Conservation (phyloP, 2,888 invertebrate species). For the Pyrgus malvae region DNA sequence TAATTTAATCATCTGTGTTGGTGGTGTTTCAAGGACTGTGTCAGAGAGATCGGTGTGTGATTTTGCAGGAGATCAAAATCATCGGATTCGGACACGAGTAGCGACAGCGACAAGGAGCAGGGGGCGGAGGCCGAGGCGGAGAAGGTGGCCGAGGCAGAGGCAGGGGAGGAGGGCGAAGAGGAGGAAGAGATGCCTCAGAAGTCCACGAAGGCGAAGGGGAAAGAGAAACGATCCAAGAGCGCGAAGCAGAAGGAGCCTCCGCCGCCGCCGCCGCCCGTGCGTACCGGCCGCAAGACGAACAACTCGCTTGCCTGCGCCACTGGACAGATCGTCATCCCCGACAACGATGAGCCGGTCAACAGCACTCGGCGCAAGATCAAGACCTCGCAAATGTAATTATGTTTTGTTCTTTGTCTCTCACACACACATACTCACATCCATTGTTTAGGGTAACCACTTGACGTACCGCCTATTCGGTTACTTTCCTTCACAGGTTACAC, state of each 20-base stretch:
- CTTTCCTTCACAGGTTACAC: too few relatives aligned
- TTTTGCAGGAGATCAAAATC: constrained; percentile 55
- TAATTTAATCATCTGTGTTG: neutral
- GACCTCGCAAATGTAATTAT: constrained; percentile 85
- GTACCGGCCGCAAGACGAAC: constrained; percentile 20
- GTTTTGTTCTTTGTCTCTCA: neutral
- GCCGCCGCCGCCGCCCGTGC: constrained; percentile 55
- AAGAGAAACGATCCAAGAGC: constrained; percentile 68
- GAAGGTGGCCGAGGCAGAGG: constrained; percentile 62
- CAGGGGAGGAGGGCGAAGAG: constrained; percentile 56
- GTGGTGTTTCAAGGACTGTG: too few relatives aligned
- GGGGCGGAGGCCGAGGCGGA: constrained; percentile 51
- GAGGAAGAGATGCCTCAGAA: constrained; percentile 69
- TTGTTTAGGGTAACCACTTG: too few relatives aligned
- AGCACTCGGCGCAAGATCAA: constrained; percentile 81
- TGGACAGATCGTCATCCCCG: constrained; percentile 90
- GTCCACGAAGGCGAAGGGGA: constrained; percentile 55
- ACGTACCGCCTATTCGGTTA: too few relatives aligned
- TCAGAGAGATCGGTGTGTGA: too few relatives aligned
- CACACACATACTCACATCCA: too few relatives aligned
- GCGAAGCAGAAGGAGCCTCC: constrained; percentile 62
- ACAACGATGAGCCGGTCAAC: constrained; percentile 66
- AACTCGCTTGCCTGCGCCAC: constrained; percentile 92
- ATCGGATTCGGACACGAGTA: constrained; percentile 56
- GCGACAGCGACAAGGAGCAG: constrained; percentile 55